These are phyloP conservation scores for Tubiluchus corallicola DNA, from an alignment of 2,888 invertebrate species.

Conservation along the genomic window DNA sequence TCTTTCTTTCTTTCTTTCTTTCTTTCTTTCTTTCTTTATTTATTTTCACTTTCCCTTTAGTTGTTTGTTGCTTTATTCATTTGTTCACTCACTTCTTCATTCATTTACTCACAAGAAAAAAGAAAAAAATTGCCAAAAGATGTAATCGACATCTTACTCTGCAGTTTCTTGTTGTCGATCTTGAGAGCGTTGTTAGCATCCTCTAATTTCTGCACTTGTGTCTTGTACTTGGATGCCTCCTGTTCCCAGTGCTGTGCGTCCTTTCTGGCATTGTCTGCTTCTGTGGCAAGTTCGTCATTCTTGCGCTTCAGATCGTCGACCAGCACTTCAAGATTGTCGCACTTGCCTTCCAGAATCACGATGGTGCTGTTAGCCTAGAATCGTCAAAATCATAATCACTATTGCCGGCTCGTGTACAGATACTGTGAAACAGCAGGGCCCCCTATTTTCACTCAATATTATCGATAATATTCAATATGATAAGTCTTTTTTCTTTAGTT, in stretches of 20 bases:
- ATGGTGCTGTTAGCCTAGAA: slow-evolving; percentile 72
- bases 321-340: slow-evolving; percentile 74
- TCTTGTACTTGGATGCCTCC: slow-evolving; percentile 73
- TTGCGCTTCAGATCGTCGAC: slow-evolving; percentile 81
- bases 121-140: background rate
- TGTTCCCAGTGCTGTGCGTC: slow-evolving; percentile 74
- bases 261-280: slow-evolving; percentile 76
- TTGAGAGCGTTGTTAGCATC: slow-evolving; percentile 84
- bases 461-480: no score
- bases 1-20: no score
- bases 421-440: no score
- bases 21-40: no score
- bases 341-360: slow-evolving; percentile 83
- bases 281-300: slow-evolving; percentile 73
- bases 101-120: background rate
- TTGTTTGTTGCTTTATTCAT: no score
- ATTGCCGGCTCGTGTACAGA: no score
- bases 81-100: no score
- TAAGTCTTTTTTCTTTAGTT: no score
- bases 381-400: no score
- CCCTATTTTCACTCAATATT: no score
- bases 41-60: no score
- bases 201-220: slow-evolving; percentile 88
- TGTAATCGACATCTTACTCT: slow-evolving; percentile 41
- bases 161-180: slow-evolving; percentile 94